phyloP scores from a whole-genome alignment of 2,113 vertebrate species.

The Gavia stellata region DNA sequence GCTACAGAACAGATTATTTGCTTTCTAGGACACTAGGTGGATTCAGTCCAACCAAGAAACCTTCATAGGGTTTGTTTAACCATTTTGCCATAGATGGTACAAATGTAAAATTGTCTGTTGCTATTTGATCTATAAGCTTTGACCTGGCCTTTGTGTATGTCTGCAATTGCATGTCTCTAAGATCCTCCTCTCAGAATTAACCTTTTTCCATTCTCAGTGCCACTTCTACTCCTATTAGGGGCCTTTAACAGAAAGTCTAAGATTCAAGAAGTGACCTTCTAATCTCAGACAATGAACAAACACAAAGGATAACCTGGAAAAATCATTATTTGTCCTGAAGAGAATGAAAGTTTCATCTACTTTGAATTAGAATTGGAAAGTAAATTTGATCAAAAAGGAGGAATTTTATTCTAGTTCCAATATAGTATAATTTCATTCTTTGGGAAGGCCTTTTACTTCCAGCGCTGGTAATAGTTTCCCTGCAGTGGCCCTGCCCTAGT shows the following conservation, averaged over 20 bases:
- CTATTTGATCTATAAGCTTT: not conserved
- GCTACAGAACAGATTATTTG: not conserved
- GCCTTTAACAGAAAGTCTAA: not conserved
- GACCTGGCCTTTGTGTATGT: not conserved
- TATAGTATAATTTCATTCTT: not conserved
- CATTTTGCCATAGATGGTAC: not conserved
- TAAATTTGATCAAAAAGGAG: not conserved
- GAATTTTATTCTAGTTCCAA: not conserved
- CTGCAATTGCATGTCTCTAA: not conserved
- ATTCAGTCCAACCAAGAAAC: not conserved
- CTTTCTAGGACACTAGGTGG: not conserved
- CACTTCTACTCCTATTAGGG: not conserved
- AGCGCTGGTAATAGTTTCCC: not conserved
- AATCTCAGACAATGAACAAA: not conserved
- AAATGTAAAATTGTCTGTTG: not conserved
- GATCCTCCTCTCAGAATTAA: not conserved
- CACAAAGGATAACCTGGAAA: not conserved
- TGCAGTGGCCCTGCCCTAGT: too few species aligned
- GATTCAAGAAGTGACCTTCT: not conserved
- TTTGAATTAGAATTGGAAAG: not conserved
- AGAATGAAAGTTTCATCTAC: not conserved
- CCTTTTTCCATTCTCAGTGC: not conserved
- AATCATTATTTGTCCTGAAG: not conserved
- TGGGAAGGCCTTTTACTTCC: not conserved
- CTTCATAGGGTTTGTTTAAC: not conserved